Conservation (phyloP, 2,797 vertebrate species). For the Lacerta agilis region DNA sequence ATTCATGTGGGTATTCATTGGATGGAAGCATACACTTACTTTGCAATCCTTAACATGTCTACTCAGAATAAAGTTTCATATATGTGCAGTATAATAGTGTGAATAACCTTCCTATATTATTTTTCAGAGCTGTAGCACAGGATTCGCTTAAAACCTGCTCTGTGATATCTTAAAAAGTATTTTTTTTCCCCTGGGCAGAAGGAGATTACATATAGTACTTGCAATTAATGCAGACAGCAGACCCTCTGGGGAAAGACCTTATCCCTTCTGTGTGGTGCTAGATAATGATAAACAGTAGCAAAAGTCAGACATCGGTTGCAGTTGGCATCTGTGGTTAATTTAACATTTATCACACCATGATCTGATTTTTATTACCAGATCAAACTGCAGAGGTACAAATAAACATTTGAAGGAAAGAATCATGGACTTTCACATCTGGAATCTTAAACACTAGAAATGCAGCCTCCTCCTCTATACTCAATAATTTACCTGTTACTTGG, state of each 20-base stretch:
- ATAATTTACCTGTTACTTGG: too few species aligned
- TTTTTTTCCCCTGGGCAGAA: neutral
- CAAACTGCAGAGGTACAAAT: neutral
- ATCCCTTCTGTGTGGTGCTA: neutral
- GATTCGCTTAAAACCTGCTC: neutral
- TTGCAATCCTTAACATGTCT: too few species aligned
- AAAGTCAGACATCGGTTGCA: neutral
- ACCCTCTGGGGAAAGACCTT: neutral
- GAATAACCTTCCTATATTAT: too few species aligned
- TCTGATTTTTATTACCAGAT: neutral
- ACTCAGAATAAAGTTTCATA: too few species aligned
- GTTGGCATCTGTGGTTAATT: neutral
- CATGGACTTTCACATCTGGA: neutral
- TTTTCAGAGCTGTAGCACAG: neutral
- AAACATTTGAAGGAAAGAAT: neutral
- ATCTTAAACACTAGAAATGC: neutral
- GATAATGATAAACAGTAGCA: neutral
- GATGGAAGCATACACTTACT: neutral
- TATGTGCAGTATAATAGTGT: too few species aligned
- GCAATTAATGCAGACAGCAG: neutral
- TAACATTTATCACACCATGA: neutral
- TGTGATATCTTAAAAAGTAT: neutral
- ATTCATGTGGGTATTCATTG: neutral
- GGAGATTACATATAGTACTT: accelerated
- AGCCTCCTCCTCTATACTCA: neutral